A percentile compares a stretch with the other conserved stretches of the same genome.
These are phyloP conservation scores for Umimayanthus kanabou DNA, from an alignment of 92 coral and sea anemone genomes.

Conservation along the genomic window DNA sequence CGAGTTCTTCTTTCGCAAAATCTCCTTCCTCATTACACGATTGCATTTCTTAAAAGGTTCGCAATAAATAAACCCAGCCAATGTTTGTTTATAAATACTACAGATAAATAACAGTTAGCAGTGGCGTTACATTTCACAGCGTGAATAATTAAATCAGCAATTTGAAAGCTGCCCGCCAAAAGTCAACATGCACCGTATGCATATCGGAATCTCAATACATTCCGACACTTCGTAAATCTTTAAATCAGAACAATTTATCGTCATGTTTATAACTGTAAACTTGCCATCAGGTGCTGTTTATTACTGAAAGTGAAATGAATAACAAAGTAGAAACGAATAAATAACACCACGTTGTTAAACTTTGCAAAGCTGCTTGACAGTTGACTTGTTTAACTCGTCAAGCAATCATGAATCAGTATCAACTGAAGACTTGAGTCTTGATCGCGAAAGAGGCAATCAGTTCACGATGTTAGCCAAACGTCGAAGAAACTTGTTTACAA, in stretches of 20 bases:
- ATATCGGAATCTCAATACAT: too few species aligned
- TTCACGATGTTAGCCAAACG: not conserved
- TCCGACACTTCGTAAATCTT: not conserved
- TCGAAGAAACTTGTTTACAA: too few species aligned
- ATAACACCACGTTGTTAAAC: not conserved
- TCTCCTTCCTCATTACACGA: not conserved
- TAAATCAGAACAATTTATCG: not conserved
- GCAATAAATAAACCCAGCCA: not conserved
- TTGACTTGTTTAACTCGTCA: not conserved
- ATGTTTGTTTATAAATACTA: not conserved
- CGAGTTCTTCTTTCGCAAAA: not conserved
- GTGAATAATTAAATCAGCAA: not conserved
- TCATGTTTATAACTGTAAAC: not conserved
- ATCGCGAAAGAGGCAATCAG: not conserved
- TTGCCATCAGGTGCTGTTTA: not conserved
- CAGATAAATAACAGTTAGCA: not conserved
- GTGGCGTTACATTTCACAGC: slow-evolving; percentile 1
- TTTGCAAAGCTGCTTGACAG: too few species aligned
- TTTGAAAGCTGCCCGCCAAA: slow-evolving; percentile 20
- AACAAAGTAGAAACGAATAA: too few species aligned
- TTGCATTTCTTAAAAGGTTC: not conserved
- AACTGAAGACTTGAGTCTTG: not conserved
- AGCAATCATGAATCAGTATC: too few species aligned
- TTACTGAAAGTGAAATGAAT: not conserved
- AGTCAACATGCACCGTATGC: not conserved